Percentiles rank a stretch among this genome's conserved stretches.
phyloP scores from a whole-genome alignment of 2,113 vertebrate species.

The Mus pahari region DNA sequence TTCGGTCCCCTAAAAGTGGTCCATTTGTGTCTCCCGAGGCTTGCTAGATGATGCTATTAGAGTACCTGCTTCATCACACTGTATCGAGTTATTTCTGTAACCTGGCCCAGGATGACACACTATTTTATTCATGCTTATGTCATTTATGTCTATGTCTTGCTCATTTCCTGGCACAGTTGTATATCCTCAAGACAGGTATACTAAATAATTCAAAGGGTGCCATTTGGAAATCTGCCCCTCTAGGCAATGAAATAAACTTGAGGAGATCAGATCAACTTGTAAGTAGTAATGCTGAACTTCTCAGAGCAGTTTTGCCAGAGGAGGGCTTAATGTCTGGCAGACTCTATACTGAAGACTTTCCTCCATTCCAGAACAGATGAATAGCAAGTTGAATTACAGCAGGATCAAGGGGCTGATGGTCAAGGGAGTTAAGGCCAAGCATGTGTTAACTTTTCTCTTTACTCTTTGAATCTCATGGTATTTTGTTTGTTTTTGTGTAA shows the following conservation, averaged over 20 bases:
- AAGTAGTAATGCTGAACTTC: background rate
- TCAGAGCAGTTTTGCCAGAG: slow-evolving; percentile 2
- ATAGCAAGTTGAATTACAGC: background rate
- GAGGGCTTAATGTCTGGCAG: slow-evolving; percentile 17
- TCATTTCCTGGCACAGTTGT: slow-evolving; percentile 10
- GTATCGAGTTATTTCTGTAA: background rate
- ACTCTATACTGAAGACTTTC: background rate
- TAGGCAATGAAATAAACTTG: background rate
- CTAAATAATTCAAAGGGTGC: slow-evolving; percentile 19
- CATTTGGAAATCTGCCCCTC: slow-evolving; percentile 6
- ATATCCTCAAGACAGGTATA: background rate
- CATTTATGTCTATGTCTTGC: background rate
- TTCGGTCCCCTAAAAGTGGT: background rate
- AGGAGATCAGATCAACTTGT: background rate
- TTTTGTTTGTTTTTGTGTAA: background rate
- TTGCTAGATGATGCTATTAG: background rate
- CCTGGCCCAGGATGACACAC: background rate
- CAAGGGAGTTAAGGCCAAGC: background rate
- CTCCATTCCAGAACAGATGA: background rate
- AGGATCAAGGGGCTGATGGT: background rate
- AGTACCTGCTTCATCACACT: background rate
- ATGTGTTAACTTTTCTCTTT: background rate
- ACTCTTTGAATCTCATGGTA: background rate
- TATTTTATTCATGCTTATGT: background rate
- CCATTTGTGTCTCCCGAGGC: background rate